These are phyloP conservation scores for Manis javanica DNA, from an alignment of 2,797 vertebrate genomes.

Conservation along the genomic window DNA sequence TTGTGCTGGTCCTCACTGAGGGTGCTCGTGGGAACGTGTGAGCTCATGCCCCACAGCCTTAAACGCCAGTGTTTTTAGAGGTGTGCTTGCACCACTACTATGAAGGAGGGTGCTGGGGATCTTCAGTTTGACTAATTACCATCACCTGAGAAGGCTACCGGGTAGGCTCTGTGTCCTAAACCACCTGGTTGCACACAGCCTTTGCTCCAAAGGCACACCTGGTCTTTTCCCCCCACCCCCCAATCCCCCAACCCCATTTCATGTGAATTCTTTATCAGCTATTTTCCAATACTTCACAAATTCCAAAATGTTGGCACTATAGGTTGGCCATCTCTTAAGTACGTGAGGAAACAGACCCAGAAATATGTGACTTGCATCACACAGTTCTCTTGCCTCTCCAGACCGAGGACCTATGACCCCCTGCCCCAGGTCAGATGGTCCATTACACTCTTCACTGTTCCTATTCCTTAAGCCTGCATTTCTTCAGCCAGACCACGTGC, in stretches of 20 bases:
- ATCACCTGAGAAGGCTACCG: background rate
- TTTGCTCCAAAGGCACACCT: background rate
- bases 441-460: too few species aligned
- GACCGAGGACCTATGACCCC: background rate
- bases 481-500: background rate
- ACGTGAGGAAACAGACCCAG: background rate
- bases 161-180: background rate
- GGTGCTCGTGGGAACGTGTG: background rate
- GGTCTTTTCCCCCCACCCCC: background rate
- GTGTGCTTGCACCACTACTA: background rate
- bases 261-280: background rate
- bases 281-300: background rate
- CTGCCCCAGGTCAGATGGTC: background rate
- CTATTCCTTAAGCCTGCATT: background rate
- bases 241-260: fast-evolving
- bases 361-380: background rate
- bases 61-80: fast-evolving
- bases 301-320: background rate
- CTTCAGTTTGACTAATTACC: background rate
- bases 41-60: background rate
- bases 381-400: background rate
- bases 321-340: background rate
- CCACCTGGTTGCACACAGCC: background rate
- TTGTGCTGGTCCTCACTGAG: background rate
- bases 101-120: background rate